Base-by-base conservation (phyloP, 2,113 vertebrate species). In the Pogona vitticeps region DNA sequence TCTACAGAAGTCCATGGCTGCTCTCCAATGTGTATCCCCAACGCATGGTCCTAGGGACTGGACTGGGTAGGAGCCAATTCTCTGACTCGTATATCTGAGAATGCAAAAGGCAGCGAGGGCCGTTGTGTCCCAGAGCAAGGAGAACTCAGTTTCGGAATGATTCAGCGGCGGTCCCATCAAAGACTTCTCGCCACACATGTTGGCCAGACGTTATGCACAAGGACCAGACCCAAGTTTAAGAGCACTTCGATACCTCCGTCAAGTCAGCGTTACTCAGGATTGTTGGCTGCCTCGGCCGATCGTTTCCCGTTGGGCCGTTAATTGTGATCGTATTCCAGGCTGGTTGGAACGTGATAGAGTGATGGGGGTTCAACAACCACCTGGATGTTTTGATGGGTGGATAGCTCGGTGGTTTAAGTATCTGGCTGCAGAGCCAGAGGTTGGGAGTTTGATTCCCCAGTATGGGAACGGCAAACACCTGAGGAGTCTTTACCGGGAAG, bases 1-100 rank as follows among this genome's bases (percentile, higher is more conserved):
- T 56, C 61, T 2, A 9, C 82, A 90, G 56, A 90, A 86, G 10
- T 73, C 86, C 91, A 81, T 90, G 67, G 61, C 10, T 1, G 61
- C 17, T 61, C 79, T 20, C 79, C 71, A 77, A 59, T 71, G 10
- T 59, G 90, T 70, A 33, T 86, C 85, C 88, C 52, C 13, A 3
- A 46, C 67, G n/a, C 58, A 36, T 75, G 14, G 89, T 33, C 65
- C 42, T 61, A 65, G 76, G 31, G 84, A 61, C 89, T 88, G 65
- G 21, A 86, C 86, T 85, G 65, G 28, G 71, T 73, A 59, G 76
- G 67, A 26, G 68, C 72, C 56, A 86, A 56, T 38, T 38, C 59
- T 63, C 59, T 63, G 76, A 38, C 72, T 78, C 80, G n/a, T 46
- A 1, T 17, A 12, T 12, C 80, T 76, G 18, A 31, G 56, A 80